Evolutionary conservation across 2,888 invertebrate species (phyloP), one percentile per base, ranked within the genome.

Genomic region (Torymus texanus): DNA sequence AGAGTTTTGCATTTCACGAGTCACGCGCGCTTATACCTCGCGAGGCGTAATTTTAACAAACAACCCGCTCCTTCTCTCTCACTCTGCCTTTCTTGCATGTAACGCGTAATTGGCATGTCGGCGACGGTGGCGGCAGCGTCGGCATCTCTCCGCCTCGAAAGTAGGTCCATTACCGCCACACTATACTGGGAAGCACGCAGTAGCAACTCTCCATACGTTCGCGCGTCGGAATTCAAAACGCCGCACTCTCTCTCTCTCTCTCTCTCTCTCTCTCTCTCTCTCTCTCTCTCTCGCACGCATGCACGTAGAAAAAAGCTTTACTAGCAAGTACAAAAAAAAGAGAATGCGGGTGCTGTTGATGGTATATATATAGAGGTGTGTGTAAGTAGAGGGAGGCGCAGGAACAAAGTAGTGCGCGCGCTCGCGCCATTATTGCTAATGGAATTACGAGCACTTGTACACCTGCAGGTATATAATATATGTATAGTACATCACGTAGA

Each of bases 81-180:
- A 8, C 41, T 41, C 41, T 41, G 8, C 41, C 41, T 41, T 41
- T 63, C 65, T 65, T 63, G 73, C 73, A 65, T 65, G 63, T 56
- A 56, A 41, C 56, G 29, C n/a, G 63, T 73, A 73, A 73, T 73
- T 73, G 73, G 73, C 63, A 73, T 29, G 63, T 62, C 73, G 63
- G 55, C 58, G 63, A 29, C 58, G n/a, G 29, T 5, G 29, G 29
- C 29, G 29, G 29, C 29, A 2, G 56, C 21, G 16, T 12, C 12
- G 65, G 13, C 58, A 21, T 61, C 61, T 61, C 61, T 21, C 53
- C 41, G 41, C 58, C 53, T 58, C 71, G 62, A 73, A 73, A 63
- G 41, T 65, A 73, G 73, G 63, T 65, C 73, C 73, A 65, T 73
- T 73, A 72, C 13, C 41, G 41, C 41, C 41, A 41, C 8, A 41